Conservation (phyloP, 2,113 vertebrate genomes). For the Rhea americana region DNA sequence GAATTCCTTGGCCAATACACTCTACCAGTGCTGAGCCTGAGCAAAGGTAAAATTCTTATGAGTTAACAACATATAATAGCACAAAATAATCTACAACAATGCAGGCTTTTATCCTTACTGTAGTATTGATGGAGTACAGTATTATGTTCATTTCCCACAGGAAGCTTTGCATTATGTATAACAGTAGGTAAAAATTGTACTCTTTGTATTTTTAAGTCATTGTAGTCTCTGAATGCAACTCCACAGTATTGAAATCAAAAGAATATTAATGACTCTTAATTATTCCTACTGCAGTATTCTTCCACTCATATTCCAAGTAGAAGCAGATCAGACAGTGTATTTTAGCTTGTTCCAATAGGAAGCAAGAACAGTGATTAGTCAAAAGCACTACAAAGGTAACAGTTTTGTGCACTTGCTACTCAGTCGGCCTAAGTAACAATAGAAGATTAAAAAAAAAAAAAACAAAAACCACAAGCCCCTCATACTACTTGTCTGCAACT, state of each 20-base stretch:
- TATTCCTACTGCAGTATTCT: background rate
- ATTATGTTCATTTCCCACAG: background rate
- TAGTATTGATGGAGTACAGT: background rate
- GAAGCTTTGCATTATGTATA: background rate
- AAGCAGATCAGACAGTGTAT: background rate
- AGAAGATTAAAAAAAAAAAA: background rate
- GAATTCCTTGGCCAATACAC: constrained; percentile 89
- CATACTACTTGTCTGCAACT: background rate
- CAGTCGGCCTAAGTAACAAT: background rate
- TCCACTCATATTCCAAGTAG: background rate
- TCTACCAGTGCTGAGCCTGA: constrained; percentile 83
- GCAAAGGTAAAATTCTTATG: constrained; percentile 80
- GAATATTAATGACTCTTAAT: background rate
- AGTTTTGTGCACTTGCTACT: background rate
- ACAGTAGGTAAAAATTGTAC: background rate
- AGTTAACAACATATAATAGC: background rate
- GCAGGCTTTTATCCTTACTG: background rate
- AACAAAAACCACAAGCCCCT: background rate
- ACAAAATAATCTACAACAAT: background rate
- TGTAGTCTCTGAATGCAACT: background rate
- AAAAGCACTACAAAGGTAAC: background rate
- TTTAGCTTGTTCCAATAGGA: background rate
- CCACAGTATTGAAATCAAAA: background rate
- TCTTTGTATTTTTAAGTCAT: background rate
- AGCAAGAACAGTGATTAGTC: background rate